These are phyloP conservation scores for Griposia aprilina DNA, from an alignment of 2,888 invertebrate species.

Conservation along the genomic window DNA sequence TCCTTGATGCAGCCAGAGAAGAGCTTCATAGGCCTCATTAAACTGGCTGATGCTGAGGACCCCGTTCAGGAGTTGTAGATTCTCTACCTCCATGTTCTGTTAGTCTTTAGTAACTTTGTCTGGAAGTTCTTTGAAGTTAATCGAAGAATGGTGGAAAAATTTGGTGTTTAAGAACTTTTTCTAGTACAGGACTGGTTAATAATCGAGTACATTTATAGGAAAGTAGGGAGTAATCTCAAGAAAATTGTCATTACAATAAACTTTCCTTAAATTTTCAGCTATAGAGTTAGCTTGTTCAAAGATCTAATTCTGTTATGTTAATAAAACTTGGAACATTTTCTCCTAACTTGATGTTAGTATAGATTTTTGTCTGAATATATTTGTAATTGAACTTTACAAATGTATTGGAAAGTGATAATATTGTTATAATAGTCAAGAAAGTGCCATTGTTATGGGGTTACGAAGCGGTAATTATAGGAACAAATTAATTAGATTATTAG, in stretches of 20 bases:
- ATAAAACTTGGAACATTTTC: slow-evolving; percentile 33
- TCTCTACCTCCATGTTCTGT: slow-evolving; percentile 24
- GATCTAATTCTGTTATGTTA: slow-evolving; percentile 2
- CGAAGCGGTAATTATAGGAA: slow-evolving; percentile 61
- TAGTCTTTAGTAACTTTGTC: slow-evolving; percentile 31
- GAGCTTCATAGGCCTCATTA: slow-evolving; percentile 95
- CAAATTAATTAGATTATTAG: slow-evolving; percentile 60
- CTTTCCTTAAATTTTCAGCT: slow-evolving; percentile 5
- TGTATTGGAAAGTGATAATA: slow-evolving; percentile 75
- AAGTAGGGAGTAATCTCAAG: not conserved
- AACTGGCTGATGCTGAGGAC: slow-evolving; percentile 91
- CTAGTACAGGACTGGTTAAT: slow-evolving; percentile 7
- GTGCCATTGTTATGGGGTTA: slow-evolving; percentile 78
- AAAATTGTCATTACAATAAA: slow-evolving; percentile 3
- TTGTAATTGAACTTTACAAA: slow-evolving; percentile 64
- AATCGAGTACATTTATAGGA: slow-evolving; percentile 15
- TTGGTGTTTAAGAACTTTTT: slow-evolving; percentile 35
- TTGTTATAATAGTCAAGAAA: slow-evolving; percentile 76
- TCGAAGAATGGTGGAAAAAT: not conserved
- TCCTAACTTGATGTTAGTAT: slow-evolving; percentile 48
- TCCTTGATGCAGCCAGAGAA: slow-evolving; percentile 94
- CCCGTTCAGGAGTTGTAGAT: slow-evolving; percentile 81
- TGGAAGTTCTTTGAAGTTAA: slow-evolving; percentile 25
- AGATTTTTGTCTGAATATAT: slow-evolving; percentile 49
- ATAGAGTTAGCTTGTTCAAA: slow-evolving; percentile 13